A percentile compares a stretch with the other conserved stretches of the same genome.
phyloP scores from a whole-genome alignment of 2,797 vertebrate species.

The Sebastes wilsoni region DNA sequence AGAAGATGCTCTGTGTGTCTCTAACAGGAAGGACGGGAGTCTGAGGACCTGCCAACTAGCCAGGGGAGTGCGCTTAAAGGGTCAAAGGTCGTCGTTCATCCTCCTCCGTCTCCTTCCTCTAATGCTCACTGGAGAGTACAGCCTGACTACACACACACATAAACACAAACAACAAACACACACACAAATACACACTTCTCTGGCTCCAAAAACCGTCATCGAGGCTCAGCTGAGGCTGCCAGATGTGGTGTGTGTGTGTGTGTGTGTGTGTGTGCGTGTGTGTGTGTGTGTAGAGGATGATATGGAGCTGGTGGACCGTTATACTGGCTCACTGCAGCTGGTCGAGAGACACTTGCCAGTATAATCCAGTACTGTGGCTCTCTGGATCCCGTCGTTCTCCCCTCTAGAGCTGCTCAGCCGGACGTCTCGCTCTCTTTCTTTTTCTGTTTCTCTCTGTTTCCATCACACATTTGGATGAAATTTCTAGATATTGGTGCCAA shows the following conservation, averaged over 20 bases:
- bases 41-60: constrained; percentile 37
- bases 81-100: constrained; percentile 57
- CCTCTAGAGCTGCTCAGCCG: not conserved
- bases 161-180: constrained; percentile 15
- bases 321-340: constrained; percentile 26
- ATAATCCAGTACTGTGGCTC: not conserved
- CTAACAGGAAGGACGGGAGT: constrained; percentile 35
- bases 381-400: not conserved
- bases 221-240: constrained; percentile 19
- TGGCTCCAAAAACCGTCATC: constrained; percentile 6
- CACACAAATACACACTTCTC: not conserved
- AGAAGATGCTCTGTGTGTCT: not conserved
- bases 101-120: constrained; percentile 45
- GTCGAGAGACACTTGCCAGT: constrained; percentile 4
- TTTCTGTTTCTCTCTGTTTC: not conserved
- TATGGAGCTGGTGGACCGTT: not conserved
- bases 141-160: constrained; percentile 7
- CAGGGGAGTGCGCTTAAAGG: constrained; percentile 19
- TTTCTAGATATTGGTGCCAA: not conserved
- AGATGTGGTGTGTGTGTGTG: not conserved
- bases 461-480: too few species aligned
- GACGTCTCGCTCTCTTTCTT: not conserved
- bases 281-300: not conserved
- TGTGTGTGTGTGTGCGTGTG: not conserved
- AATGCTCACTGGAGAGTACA: constrained; percentile 52